phyloP scores from a whole-genome alignment of 2,113 vertebrate species.

The Eubucco bourcierii region DNA sequence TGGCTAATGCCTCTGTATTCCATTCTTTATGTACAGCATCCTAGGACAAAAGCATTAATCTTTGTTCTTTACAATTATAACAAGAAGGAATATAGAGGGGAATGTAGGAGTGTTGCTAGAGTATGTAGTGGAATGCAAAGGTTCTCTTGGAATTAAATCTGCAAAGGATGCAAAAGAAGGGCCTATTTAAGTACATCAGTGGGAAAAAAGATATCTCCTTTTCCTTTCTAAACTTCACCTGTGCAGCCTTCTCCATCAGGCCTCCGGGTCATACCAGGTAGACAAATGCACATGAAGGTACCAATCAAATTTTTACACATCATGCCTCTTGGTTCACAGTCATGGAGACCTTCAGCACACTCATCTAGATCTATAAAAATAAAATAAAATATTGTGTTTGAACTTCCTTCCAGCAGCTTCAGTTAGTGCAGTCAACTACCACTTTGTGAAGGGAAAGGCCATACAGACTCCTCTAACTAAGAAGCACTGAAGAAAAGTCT shows the following conservation, averaged over 20 bases:
- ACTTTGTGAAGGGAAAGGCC: background rate
- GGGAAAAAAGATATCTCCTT: background rate
- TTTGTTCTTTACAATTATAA: background rate
- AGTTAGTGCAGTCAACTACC: background rate
- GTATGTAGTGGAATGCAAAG: no score
- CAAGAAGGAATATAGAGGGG: background rate
- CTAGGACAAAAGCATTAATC: background rate
- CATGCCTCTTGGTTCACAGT: conserved; percentile 86
- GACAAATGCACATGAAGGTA: conserved; percentile 88
- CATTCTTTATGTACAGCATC: background rate
- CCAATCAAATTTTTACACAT: conserved; percentile 88
- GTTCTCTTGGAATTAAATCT: no score
- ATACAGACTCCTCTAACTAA: background rate
- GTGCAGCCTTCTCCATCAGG: conserved; percentile 82
- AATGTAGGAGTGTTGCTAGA: no score
- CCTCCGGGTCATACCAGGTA: conserved; percentile 78
- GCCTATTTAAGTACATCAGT: no score
- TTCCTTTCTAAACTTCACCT: conserved; percentile 66
- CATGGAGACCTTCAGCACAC: conserved; percentile 81
- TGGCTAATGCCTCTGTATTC: background rate
- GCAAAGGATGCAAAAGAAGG: no score
- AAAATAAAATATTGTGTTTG: background rate
- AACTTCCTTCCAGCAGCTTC: background rate
- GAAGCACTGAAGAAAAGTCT: background rate
- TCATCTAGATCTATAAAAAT: conserved; percentile 81